phyloP scores from a whole-genome alignment of 2,113 vertebrate species.

The Vicugna pacos region DNA sequence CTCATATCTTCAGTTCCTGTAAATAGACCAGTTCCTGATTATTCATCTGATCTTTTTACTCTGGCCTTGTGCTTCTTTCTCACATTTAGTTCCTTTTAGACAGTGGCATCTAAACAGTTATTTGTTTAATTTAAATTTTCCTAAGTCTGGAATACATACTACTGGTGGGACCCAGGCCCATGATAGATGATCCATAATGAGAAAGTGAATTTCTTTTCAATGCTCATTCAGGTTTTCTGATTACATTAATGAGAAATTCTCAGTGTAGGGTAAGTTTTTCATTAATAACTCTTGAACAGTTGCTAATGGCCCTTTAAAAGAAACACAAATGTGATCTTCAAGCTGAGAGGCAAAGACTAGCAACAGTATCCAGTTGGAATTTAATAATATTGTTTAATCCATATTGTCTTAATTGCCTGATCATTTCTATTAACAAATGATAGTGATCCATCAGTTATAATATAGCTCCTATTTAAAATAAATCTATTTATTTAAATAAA shows the following conservation, averaged over 20 bases:
- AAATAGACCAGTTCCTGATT: neutral
- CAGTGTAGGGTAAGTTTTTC: neutral
- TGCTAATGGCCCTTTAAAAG: conserved; percentile 10
- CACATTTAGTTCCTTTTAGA: neutral
- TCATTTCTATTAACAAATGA: conserved; percentile 4
- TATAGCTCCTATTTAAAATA: neutral
- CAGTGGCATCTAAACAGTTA: neutral
- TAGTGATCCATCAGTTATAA: neutral
- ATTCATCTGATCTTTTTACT: neutral
- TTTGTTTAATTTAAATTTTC: conserved; percentile 8
- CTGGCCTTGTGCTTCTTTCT: neutral
- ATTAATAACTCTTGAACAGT: neutral
- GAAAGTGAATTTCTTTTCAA: conserved; percentile 10
- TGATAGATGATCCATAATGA: neutral
- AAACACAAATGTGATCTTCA: neutral
- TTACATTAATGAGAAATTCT: neutral
- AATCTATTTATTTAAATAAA: conserved; percentile 48
- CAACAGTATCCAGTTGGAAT: neutral
- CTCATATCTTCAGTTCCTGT: neutral
- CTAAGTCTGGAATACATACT: neutral
- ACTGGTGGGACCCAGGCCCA: neutral
- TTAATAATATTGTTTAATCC: conserved; percentile 36
- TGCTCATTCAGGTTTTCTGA: neutral
- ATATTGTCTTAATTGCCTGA: neutral
- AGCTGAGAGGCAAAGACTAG: neutral